These are phyloP conservation scores for Petrocephalus sullivani DNA, from an alignment of 2,797 vertebrate species.

Conservation along the genomic window DNA sequence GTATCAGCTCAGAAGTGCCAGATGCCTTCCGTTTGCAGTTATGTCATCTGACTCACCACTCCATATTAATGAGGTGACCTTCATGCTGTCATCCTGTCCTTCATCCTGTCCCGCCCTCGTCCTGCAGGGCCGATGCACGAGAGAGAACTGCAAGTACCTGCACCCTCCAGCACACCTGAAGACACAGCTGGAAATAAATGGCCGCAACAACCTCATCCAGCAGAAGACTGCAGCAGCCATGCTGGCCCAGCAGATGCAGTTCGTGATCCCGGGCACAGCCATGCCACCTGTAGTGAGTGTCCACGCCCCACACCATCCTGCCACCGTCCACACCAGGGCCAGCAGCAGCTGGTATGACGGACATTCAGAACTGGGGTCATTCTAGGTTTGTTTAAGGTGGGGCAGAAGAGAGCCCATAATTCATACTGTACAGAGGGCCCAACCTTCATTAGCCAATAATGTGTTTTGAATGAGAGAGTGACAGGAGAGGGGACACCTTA, in stretches of 20 bases:
- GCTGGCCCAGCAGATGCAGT: constrained; percentile 96
- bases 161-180: constrained; percentile 93
- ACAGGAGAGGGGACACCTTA: background rate
- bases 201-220: constrained; percentile 92
- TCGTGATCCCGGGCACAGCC: constrained; percentile 88
- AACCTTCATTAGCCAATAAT: background rate
- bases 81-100: background rate
- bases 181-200: constrained; percentile 96
- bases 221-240: constrained; percentile 95
- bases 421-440: background rate
- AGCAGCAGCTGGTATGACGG: background rate
- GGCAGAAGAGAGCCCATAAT: background rate
- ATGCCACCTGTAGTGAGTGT: constrained; percentile 87
- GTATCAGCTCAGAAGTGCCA: background rate
- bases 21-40: background rate
- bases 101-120: background rate
- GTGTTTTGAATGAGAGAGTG: background rate
- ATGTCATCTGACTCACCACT: background rate
- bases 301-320: background rate
- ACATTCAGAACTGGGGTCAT: too few species aligned
- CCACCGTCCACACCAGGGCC: background rate
- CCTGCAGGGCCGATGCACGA: constrained; percentile 83
- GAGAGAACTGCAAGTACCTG: constrained; percentile 96
- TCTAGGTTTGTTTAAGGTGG: too few species aligned
- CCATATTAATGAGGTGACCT: background rate